These are phyloP conservation scores for Ctenodactylus gundi DNA, from an alignment of 2,113 vertebrate species.

Conservation along the genomic window DNA sequence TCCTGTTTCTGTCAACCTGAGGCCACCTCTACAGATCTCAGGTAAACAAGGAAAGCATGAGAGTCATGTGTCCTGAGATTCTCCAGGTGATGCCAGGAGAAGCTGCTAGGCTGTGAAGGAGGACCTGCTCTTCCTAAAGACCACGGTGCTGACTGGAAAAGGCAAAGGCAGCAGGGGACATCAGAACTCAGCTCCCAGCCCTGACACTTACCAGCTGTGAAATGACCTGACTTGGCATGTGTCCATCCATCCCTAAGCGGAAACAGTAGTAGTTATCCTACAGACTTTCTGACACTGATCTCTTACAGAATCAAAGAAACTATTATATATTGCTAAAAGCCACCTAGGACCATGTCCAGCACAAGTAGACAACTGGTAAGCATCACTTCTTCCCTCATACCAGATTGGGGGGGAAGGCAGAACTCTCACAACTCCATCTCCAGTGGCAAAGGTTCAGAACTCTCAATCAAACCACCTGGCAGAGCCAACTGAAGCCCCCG, in stretches of 20 bases:
- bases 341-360: not conserved
- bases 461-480: not conserved
- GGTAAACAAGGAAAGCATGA: not conserved
- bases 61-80: not conserved
- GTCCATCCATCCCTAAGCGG: not conserved
- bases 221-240: not conserved
- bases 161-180: not conserved
- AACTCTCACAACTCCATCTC: not conserved
- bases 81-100: not conserved
- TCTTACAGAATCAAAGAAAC: not conserved
- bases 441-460: not conserved
- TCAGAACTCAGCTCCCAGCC: not conserved
- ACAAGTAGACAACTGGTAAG: not conserved
- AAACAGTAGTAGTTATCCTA: not conserved
- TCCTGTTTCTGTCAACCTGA: not conserved
- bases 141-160: not conserved
- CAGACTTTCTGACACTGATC: not conserved
- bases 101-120: not conserved
- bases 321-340: not conserved
- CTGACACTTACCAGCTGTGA: not conserved
- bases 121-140: not conserved
- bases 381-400: not conserved
- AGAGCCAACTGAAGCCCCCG: not conserved
- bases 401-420: not conserved
- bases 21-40: not conserved